These are phyloP conservation scores for Burhinus oedicnemus DNA, from an alignment of 2,113 vertebrate genomes.

Conservation along the genomic window DNA sequence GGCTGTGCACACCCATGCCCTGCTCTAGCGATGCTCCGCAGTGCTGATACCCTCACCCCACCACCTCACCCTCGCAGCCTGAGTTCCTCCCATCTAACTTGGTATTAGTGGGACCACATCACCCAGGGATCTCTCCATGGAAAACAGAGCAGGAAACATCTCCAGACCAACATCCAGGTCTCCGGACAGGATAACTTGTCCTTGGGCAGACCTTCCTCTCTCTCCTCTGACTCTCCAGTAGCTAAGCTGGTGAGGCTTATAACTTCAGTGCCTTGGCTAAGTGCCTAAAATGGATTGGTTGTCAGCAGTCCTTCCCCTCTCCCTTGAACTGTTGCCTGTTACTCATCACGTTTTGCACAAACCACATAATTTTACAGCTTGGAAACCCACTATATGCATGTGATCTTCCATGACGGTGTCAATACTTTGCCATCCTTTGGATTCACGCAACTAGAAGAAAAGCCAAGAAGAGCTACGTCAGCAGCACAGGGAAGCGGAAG, in stretches of 20 bases:
- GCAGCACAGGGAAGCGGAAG: neutral
- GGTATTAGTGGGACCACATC: neutral
- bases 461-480: neutral
- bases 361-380: neutral
- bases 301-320: neutral
- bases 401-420: neutral
- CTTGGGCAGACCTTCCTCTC: neutral
- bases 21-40: neutral
- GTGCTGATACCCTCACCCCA: neutral
- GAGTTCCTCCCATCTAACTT: neutral
- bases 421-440: neutral
- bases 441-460: neutral
- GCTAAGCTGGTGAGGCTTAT: neutral
- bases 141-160: neutral
- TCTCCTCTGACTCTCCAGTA: neutral
- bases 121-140: rapidly evolving
- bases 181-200: neutral
- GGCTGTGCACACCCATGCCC: neutral
- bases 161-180: neutral
- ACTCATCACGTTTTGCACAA: neutral
- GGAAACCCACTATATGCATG: rapidly evolving
- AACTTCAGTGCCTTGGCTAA: neutral
- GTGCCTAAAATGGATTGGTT: neutral
- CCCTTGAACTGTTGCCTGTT: neutral
- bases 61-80: neutral